A percentile compares a stretch with the other conserved stretches of the same genome.
Evolutionary conservation across 2,113 vertebrate species (phyloP).

Genomic region (Sakesphorus luctuosus): DNA sequence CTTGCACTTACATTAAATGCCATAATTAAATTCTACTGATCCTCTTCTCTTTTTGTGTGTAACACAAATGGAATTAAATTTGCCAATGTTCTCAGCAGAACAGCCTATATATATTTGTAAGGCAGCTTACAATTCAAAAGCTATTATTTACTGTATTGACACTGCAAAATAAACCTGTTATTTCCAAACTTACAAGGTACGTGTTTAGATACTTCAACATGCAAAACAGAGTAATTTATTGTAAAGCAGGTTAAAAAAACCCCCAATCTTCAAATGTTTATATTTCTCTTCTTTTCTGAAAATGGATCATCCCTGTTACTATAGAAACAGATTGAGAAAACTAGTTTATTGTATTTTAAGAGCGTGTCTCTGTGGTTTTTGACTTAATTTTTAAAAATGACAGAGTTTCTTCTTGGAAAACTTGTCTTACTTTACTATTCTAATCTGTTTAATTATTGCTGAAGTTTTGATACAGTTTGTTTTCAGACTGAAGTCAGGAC

Average conservation of each 20-base stretch:
- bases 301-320: conserved; percentile 6
- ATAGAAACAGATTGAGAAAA: conserved; percentile 30
- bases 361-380: neutral
- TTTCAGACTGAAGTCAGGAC: neutral
- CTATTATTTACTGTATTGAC: neutral
- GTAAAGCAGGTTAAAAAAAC: neutral
- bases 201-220: neutral
- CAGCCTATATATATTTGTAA: neutral
- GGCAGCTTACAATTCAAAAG: conserved; percentile 5
- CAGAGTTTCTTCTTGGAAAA: neutral
- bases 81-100: neutral
- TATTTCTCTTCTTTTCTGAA: conserved; percentile 40
- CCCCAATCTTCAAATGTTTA: neutral
- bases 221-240: neutral
- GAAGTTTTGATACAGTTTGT: neutral
- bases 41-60: neutral
- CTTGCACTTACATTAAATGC: neutral
- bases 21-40: conserved; percentile 29
- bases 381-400: neutral
- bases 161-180: neutral
- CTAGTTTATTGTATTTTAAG: neutral
- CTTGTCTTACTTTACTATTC: neutral
- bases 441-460: neutral
- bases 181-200: neutral
- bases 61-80: conserved; percentile 34